These are phyloP conservation scores for Pseudomyrmex cubaensis DNA, from an alignment of 1,140 invertebrate species.

Conservation along the genomic window DNA sequence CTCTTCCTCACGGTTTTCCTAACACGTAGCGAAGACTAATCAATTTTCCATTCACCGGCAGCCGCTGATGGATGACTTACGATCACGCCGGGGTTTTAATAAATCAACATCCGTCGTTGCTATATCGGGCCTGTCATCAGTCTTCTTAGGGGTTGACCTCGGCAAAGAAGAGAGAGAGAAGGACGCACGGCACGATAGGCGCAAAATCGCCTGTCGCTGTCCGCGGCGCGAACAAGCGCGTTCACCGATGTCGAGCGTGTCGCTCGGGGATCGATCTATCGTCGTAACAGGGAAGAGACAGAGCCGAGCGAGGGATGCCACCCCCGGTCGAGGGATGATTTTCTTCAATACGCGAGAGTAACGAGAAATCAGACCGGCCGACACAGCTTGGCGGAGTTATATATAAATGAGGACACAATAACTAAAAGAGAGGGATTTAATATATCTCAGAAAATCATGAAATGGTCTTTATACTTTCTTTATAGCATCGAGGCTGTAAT, in stretches of 20 bases:
- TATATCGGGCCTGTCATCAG: slow-evolving; percentile 45
- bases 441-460: slow-evolving; percentile 53
- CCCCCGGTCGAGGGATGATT: slow-evolving; percentile 21
- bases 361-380: background rate
- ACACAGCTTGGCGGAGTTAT: background rate
- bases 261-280: slow-evolving; percentile 46
- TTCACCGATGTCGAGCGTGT: slow-evolving; percentile 18
- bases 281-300: slow-evolving; percentile 3
- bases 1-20: slow-evolving; percentile 17
- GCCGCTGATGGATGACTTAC: slow-evolving; percentile 66
- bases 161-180: background rate
- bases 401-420: slow-evolving; percentile 2
- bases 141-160: slow-evolving; percentile 53
- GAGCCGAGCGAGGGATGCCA: background rate
- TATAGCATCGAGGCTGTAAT: slow-evolving; percentile 51
- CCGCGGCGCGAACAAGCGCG: slow-evolving; percentile 23
- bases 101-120: slow-evolving; percentile 70
- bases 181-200: slow-evolving; percentile 10
- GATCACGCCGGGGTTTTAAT: slow-evolving; percentile 68
- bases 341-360: slow-evolving; percentile 27
- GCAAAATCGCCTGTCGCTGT: slow-evolving; percentile 32
- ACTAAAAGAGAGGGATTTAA: slow-evolving; percentile 38
- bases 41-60: slow-evolving; percentile 71
- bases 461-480: slow-evolving; percentile 56
- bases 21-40: slow-evolving; percentile 63